A percentile compares a stretch with the other conserved stretches of the same genome.
These are phyloP conservation scores for Eupristina koningsbergeri DNA, from an alignment of 1,140 invertebrate species.

Conservation along the genomic window DNA sequence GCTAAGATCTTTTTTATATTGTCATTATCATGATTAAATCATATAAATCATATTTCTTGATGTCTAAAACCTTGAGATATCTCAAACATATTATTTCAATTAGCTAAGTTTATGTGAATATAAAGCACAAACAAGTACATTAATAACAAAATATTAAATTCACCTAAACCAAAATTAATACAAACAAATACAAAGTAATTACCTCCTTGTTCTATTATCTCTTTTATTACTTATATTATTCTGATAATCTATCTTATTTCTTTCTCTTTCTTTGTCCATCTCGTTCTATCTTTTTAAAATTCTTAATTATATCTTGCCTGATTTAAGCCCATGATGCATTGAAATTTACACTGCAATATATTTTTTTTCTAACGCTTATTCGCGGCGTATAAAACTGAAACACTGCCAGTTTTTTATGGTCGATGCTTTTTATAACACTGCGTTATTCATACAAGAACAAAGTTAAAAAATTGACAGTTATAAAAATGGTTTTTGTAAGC, in stretches of 20 bases:
- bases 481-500: slow-evolving; percentile 11
- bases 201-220: neutral
- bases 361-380: slow-evolving; percentile 26
- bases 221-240: neutral
- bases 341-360: slow-evolving; percentile 6
- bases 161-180: too few species aligned
- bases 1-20: too few species aligned
- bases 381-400: slow-evolving; percentile 22
- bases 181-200: neutral
- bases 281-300: too few species aligned
- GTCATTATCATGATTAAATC: too few species aligned
- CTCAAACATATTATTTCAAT: neutral
- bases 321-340: slow-evolving; percentile 29
- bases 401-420: slow-evolving; percentile 25
- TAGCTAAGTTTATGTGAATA: neutral
- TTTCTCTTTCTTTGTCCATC: too few species aligned
- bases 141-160: too few species aligned
- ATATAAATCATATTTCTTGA: too few species aligned
- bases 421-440: slow-evolving; percentile 11
- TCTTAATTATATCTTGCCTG: slow-evolving; percentile 21
- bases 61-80: too few species aligned
- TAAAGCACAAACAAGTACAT: neutral
- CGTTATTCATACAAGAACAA: neutral
- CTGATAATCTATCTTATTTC: neutral
- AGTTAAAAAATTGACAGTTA: slow-evolving; percentile 15